These are phyloP conservation scores for Adrianichthys oophorus DNA, from an alignment of 2,797 vertebrate genomes.

Conservation along the genomic window DNA sequence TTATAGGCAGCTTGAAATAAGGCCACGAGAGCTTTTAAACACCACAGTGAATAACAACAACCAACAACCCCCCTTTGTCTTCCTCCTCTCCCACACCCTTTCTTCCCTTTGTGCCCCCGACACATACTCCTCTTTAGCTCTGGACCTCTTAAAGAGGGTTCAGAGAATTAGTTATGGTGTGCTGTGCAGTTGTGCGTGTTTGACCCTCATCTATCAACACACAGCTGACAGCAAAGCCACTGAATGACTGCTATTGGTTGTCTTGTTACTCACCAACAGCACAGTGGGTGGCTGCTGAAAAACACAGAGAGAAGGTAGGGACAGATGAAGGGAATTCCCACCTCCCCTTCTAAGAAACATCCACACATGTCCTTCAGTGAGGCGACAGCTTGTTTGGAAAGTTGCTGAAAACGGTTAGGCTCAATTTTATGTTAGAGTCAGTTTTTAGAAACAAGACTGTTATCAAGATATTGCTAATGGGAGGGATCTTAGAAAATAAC, in stretches of 20 bases:
- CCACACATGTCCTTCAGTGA: conserved; percentile 11
- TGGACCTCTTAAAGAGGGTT: conserved; percentile 29
- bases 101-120: conserved; percentile 30
- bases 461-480: conserved; percentile 44
- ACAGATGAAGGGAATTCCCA: conserved; percentile 48
- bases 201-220: conserved; percentile 62
- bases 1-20: conserved; percentile 29
- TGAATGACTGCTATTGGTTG: conserved; percentile 50
- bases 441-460: conserved; percentile 27
- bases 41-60: conserved; percentile 34
- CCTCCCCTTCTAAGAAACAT: conserved; percentile 9
- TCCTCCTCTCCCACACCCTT: conserved; percentile 8
- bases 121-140: conserved; percentile 28
- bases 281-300: conserved; percentile 36
- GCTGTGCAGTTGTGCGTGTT: conserved; percentile 41
- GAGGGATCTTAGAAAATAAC: conserved; percentile 45
- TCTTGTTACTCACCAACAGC: conserved; percentile 34
- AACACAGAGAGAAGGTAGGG: conserved; percentile 32
- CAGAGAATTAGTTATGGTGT: conserved; percentile 61
- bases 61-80: conserved; percentile 21
- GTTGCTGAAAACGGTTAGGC: conserved; percentile 35
- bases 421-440: conserved; percentile 44
- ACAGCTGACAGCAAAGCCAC: conserved; percentile 50
- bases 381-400: conserved; percentile 26
- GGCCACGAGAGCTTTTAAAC: conserved; percentile 41